A percentile compares a stretch with the other conserved stretches of the same genome.
Evolutionary conservation across 2,888 invertebrate genomes (phyloP).

Genomic region (Rotaria socialis): DNA sequence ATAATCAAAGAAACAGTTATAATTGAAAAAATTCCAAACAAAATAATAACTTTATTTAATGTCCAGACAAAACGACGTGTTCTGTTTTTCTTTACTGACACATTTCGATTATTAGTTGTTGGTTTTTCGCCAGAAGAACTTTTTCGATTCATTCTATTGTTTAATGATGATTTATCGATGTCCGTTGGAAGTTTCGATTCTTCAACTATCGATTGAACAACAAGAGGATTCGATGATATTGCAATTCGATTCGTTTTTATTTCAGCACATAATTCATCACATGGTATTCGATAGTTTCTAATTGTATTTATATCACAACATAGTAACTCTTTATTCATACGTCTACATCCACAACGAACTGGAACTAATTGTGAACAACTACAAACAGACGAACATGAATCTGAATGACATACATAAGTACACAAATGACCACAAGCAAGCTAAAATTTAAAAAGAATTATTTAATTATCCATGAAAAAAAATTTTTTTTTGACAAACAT

Average conservation of each 20-base stretch:
- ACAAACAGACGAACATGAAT: slow-evolving; percentile 60
- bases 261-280: slow-evolving; percentile 33
- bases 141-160: background rate
- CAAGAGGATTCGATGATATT: background rate
- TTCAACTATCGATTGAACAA: background rate
- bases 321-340: slow-evolving; percentile 70
- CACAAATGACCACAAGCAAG: slow-evolving; percentile 76
- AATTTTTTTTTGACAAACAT: too few species aligned
- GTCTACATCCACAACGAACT: slow-evolving; percentile 73
- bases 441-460: slow-evolving; percentile 58
- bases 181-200: background rate
- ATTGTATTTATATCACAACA: slow-evolving; percentile 60
- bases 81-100: background rate
- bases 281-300: slow-evolving; percentile 38
- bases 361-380: slow-evolving; percentile 75
- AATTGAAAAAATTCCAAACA: background rate
- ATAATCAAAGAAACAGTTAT: background rate
- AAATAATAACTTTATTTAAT: background rate
- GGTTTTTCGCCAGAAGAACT: background rate
- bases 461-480: too few species aligned
- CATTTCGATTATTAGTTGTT: too few species aligned
- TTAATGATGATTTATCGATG: background rate
- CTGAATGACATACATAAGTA: slow-evolving; percentile 54
- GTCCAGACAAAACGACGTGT: slow-evolving; percentile 13
- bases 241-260: background rate